Evolutionary conservation across 2,797 vertebrate species (phyloP), one percentile per base, ranked within the genome.

Genomic region (Hapalemur alaotrensis): DNA sequence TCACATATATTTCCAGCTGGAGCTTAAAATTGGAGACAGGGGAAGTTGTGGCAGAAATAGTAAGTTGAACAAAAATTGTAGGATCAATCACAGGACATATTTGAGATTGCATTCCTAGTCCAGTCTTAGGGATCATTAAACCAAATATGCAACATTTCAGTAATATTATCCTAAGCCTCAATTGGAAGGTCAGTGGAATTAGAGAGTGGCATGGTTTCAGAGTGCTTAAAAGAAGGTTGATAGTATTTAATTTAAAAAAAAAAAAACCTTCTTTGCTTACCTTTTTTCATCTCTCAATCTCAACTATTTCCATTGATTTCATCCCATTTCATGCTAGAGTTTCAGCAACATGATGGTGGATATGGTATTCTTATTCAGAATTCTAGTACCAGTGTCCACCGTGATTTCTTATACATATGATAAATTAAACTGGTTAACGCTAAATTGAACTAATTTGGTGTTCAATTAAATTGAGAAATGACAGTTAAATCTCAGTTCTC

Each of bases 11-110:
- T 96, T 96, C 82, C n/a, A 8, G 78, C 43, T 95, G 91, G 79
- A 89, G 35, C 50, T 97, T 93, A 96, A 97, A 81, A 30, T 93
- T 38, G 28, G 48, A 81, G 93, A 75, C 22, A 48, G 97, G 61
- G 46, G 30, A 15, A 72, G 96, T 93, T 70, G 67, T 38, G 35
- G 70, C 43, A 97, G 61, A 96, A 91, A 48, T 69, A 5, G 50
- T 84, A 85, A 95, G 96, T 92, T 83, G 86, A 81, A 1, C 8
- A 41, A 82, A 92, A 91, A 54, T 72, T 96, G 93, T 95, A 50
- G 18, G 18, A 95, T 93, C 86, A 96, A 97, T 93, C 69, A 46
- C 52, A 76, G 88, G 95, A 69, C 59, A 94, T 61, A 94, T 75
- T 9, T 78, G 30, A 85, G 38, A 70, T 63, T 28, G 52, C 32